Evolutionary conservation across 2,888 invertebrate genomes (phyloP).

Genomic region (Cataglyphis albicans): DNA sequence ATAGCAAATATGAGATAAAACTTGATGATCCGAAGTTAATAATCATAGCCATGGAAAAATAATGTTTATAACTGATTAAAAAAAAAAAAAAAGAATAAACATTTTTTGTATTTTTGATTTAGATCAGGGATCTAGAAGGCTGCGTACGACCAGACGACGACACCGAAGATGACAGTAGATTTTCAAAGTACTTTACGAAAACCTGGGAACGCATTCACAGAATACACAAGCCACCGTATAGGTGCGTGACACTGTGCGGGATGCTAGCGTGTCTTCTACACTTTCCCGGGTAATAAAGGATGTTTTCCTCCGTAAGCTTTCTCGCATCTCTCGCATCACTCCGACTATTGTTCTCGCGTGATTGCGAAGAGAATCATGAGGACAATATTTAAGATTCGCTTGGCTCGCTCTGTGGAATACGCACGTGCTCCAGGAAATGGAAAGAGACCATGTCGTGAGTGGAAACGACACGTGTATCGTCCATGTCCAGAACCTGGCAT

Average conservation of each 20-base stretch:
- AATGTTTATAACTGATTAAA: background rate
- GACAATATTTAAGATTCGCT: conserved; percentile 67
- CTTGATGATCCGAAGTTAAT: background rate
- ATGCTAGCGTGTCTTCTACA: conserved; percentile 69
- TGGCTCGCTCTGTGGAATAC: conserved; percentile 77
- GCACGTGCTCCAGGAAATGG: conserved; percentile 65
- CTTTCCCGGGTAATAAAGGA: conserved; percentile 76
- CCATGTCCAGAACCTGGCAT: conserved; percentile 64
- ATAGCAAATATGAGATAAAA: background rate
- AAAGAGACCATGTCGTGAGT: conserved; percentile 12
- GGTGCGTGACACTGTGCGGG: conserved; percentile 62
- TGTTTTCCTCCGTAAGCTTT: background rate
- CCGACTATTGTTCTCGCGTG: background rate
- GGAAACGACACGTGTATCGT: conserved; percentile 63
- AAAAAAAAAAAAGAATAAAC: background rate
- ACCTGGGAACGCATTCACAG: conserved; percentile 42
- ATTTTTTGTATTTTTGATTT: background rate
- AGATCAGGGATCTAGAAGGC: conserved; percentile 51
- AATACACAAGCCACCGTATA: conserved; percentile 64
- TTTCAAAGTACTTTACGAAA: conserved; percentile 52
- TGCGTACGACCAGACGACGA: conserved; percentile 58
- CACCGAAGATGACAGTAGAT: background rate
- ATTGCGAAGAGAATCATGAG: conserved; percentile 21
- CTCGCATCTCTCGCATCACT: background rate
- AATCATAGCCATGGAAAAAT: background rate